A percentile compares a stretch with the other conserved stretches of the same genome.
These are phyloP conservation scores for Dicyrtomina minuta DNA, from an alignment of 2,888 invertebrate genomes.

Conservation along the genomic window DNA sequence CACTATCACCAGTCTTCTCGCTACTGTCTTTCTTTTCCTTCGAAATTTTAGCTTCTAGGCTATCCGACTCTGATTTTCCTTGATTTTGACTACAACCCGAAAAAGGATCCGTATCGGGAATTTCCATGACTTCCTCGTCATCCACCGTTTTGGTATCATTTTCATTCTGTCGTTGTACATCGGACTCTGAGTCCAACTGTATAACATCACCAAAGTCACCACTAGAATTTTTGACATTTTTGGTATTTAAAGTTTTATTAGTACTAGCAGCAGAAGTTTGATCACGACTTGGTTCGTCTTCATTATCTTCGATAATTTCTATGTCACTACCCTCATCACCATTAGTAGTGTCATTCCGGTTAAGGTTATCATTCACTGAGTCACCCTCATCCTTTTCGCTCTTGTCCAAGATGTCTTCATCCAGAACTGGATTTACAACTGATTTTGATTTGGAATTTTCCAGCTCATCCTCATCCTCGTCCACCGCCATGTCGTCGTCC, in stretches of 20 bases:
- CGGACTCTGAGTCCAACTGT: constrained; percentile 8
- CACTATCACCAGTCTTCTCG: constrained; percentile 57
- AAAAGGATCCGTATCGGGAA: constrained; percentile 37
- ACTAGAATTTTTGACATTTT: background rate
- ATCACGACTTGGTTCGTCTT: constrained; percentile 5
- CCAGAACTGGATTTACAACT: constrained; percentile 1
- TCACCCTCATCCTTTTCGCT: constrained; percentile 31
- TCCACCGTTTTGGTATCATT: constrained; percentile 27
- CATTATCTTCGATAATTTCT: constrained; percentile 31
- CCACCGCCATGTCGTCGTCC: constrained; percentile 17
- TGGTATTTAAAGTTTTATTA: background rate
- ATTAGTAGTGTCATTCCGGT: background rate
- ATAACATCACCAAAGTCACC: background rate
- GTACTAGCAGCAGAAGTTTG: too few species aligned
- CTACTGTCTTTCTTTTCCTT: constrained; percentile 53
- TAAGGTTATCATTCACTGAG: background rate
- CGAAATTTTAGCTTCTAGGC: constrained; percentile 11
- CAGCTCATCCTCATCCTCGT: constrained; percentile 23
- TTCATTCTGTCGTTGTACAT: background rate
- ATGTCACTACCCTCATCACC: constrained; percentile 15
- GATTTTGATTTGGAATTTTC: constrained; percentile 26
- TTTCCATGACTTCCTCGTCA: constrained; percentile 41
- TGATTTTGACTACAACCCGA: constrained; percentile 13
- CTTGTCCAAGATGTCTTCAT: too few species aligned
- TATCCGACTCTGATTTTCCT: constrained; percentile 10